Evolutionary conservation across 2,888 invertebrate genomes (phyloP).

Genomic region (Caenorhabditis imperialis): DNA sequence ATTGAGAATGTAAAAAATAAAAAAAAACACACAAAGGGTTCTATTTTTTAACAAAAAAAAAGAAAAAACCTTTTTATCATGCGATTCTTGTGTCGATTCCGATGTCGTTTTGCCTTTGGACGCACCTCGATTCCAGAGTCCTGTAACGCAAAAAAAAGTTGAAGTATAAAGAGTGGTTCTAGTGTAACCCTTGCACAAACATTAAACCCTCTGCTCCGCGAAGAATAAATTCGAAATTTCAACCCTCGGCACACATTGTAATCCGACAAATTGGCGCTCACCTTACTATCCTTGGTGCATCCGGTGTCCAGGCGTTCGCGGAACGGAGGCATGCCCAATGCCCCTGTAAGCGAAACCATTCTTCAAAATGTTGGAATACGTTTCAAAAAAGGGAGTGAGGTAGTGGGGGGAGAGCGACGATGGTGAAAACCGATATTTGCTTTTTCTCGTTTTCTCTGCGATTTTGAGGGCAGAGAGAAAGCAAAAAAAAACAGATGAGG

Average conservation of each 20-base stretch:
- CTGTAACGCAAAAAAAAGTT: no score
- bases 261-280: constrained; percentile 25
- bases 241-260: background rate
- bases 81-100: constrained; percentile 33
- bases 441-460: constrained; percentile 15
- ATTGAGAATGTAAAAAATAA: background rate
- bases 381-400: no score
- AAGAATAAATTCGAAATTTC: no score
- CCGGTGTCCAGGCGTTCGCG: constrained; percentile 54
- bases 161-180: constrained; percentile 1
- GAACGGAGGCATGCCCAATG: constrained; percentile 57
- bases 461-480: constrained; percentile 9
- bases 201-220: constrained; percentile 31
- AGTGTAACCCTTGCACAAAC: constrained; percentile 12
- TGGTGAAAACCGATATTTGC: constrained; percentile 57
- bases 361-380: background rate
- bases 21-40: background rate
- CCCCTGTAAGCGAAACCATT: constrained; percentile 55
- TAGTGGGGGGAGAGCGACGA: constrained; percentile 1
- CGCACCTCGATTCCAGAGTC: constrained; percentile 55
- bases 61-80: constrained; percentile 48
- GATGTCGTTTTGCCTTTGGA: constrained; percentile 34
- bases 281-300: constrained; percentile 58
- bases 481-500: constrained; percentile 40
- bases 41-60: constrained; percentile 7